Evolutionary conservation across 2,888 invertebrate genomes (phyloP).

Genomic region (Rotaria magnacalcarata): DNA sequence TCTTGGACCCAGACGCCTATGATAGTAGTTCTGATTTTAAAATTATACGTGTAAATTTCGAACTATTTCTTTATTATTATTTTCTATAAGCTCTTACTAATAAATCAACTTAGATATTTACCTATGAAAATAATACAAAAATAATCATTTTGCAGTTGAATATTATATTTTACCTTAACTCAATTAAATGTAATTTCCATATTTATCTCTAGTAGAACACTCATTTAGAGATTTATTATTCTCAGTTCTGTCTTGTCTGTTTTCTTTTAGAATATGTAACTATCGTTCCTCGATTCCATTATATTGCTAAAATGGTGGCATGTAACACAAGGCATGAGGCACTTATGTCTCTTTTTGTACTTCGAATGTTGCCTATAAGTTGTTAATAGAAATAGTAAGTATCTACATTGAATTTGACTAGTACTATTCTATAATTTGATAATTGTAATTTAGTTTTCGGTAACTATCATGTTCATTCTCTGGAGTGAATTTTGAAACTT

Average conservation of each 20-base stretch:
- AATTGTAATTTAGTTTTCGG: not conserved
- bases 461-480: too few relatives aligned
- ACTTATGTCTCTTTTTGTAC: not conserved
- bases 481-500: too few relatives aligned
- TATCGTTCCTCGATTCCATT: not conserved
- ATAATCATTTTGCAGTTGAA: not conserved
- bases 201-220: not conserved
- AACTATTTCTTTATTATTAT: too few relatives aligned
- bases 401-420: not conserved
- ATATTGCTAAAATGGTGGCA: not conserved
- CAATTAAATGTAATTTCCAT: not conserved
- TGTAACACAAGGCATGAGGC: not conserved
- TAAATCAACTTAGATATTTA: not conserved
- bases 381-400: not conserved
- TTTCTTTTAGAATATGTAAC: not conserved
- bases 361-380: not conserved
- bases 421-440: not conserved
- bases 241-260: not conserved
- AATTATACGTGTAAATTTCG: too few relatives aligned
- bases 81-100: not conserved
- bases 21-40: too few relatives aligned
- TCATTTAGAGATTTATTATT: not conserved
- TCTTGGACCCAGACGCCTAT: too few relatives aligned
- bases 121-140: not conserved
- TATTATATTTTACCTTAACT: not conserved